phyloP scores from a whole-genome alignment of 2,113 vertebrate genomes.

The Micronycteris hirsuta region DNA sequence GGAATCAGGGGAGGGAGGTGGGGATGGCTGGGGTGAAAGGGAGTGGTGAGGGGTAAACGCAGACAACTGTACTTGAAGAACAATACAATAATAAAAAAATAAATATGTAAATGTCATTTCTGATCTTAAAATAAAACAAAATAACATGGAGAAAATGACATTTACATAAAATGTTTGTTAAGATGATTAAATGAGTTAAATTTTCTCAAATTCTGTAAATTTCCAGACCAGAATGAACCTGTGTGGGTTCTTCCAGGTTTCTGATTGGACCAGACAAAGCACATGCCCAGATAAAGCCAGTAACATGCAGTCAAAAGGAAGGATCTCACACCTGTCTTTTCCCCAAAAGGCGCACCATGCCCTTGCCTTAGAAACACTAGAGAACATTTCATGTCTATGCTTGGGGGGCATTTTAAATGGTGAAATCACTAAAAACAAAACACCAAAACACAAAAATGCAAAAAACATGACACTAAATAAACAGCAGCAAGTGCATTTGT shows the following conservation, averaged over 20 bases:
- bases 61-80: too few species aligned
- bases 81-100: too few species aligned
- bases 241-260: neutral
- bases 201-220: neutral
- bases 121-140: too few species aligned
- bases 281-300: neutral
- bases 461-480: neutral
- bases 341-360: neutral
- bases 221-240: neutral
- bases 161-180: neutral
- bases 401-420: neutral
- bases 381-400: neutral
- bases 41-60: too few species aligned
- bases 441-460: neutral
- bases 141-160: neutral
- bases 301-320: neutral
- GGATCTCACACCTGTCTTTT: neutral
- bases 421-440: neutral
- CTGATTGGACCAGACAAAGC: neutral
- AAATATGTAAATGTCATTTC: too few species aligned
- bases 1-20: too few species aligned
- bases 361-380: neutral
- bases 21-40: too few species aligned
- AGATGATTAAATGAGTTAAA: neutral
- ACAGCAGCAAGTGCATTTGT: neutral